These are phyloP conservation scores for Sussaba pulchella DNA, from an alignment of 2,888 invertebrate species.

Conservation along the genomic window DNA sequence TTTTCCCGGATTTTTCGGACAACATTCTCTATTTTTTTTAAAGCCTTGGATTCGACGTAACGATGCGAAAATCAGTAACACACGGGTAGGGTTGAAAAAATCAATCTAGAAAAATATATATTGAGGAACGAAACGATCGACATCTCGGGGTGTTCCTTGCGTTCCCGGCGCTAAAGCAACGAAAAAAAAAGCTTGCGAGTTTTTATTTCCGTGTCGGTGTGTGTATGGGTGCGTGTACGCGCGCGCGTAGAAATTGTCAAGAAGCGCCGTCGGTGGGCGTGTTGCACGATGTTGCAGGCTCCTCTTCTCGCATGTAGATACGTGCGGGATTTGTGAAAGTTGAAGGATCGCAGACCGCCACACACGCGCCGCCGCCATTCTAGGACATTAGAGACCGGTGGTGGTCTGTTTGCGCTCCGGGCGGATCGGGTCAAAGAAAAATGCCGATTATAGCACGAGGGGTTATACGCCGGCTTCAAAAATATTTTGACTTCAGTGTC, in stretches of 20 bases:
- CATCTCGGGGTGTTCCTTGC: slow-evolving; percentile 44
- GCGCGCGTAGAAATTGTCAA: slow-evolving; percentile 77
- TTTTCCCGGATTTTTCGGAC: no score
- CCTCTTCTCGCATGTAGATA: slow-evolving; percentile 25
- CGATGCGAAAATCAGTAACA: no score
- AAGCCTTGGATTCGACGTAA: no score
- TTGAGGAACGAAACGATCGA: slow-evolving; percentile 11
- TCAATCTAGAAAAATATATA: background rate
- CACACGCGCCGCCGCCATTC: slow-evolving; percentile 35
- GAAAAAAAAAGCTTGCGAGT: slow-evolving; percentile 11
- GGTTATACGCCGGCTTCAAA: slow-evolving; percentile 2
- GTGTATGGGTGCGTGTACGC: no score
- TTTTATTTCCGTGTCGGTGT: no score
- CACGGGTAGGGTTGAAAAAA: no score
- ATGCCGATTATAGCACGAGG: slow-evolving; percentile 39
- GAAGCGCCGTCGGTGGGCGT: slow-evolving; percentile 74
- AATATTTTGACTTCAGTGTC: slow-evolving; percentile 39
- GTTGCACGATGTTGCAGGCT: slow-evolving; percentile 50
- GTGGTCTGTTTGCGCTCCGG: slow-evolving; percentile 60
- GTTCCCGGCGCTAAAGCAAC: slow-evolving; percentile 48
- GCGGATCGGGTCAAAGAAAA: slow-evolving; percentile 42
- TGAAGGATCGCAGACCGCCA: slow-evolving; percentile 62
- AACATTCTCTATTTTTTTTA: no score
- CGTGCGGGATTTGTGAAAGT: slow-evolving; percentile 15
- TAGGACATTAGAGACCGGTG: slow-evolving; percentile 53